Evolutionary conservation across 1,140 invertebrate species (phyloP), one percentile per base, ranked within the genome.

Genomic region (Lepidurus apus): DNA sequence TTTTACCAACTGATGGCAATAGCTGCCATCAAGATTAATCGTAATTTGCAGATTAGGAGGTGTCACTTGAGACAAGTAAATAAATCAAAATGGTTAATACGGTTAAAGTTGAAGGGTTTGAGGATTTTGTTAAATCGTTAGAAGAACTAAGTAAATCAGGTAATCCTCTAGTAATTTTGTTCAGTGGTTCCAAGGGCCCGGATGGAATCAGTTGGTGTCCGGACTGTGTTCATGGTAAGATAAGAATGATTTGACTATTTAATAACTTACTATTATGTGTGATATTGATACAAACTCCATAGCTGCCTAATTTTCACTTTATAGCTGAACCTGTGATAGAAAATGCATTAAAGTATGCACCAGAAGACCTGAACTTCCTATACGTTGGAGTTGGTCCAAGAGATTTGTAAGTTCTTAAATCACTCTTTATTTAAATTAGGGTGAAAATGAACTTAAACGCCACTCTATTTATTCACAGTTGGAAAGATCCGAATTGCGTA

Each of bases 141-240:
- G 80, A 80, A 4, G 53, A 79, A 7, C 44, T 80, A 26, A 81
- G 79, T 45, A 10, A 74, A 5, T 74, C 78, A 0, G 82, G 79
- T 0, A 84, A 84, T 75, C 80, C 80, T 24, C 77, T 85, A 17
- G 85, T 85, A 80, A 83, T 85, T 9, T 80, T 85, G 73, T 87
- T 87, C 81, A 83, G 82, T 74, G 86, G 86, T 4, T 82, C 84
- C 8, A 82, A 82, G 45, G 83, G 83, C 24, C 79, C 81, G 24
- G 80, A 75, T 13, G 76, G 85, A 0, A 81, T 84, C 78, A 87
- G 84, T 77, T 87, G 86, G 86, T 87, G 86, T 77, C 85, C 86
- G 6, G 86, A 87, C 80, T 87, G 86, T 83, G 85, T 86, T 47
- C 73, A 34, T 44, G 78, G 78, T 79, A 43, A 74, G 7, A 1